Base-by-base conservation (phyloP, 2,113 vertebrate species). In the Paedocypris sp. region DNA sequence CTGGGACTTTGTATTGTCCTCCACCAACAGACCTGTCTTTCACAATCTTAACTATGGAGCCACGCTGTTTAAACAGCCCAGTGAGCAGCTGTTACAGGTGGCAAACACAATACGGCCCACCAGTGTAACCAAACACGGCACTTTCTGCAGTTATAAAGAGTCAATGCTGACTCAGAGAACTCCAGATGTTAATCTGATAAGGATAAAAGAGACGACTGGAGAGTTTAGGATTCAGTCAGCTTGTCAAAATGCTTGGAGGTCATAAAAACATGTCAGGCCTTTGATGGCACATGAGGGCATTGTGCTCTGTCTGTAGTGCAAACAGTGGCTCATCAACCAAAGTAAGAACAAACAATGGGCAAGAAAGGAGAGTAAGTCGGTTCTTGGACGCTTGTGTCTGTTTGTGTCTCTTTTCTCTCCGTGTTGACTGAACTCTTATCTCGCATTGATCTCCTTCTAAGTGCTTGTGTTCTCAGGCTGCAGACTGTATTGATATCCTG, bases 181-280 rank as follows among this genome's bases (percentile, higher is more conserved):
- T 50, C 45, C 51, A 62, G 62, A 56, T 52, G 31, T 46, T 22
- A 35, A 47, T 54, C 57, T 52, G 56, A 54, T 61, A 60, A 66
- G 20, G 29, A 64, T 26, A 57, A 54, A 43, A 25, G 41, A 15
- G 15, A 28, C 15, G 45, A n/a, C n/a, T n/a, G 32, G 16, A 8
- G 53, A 50, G 36, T 16, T 47, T 25, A 16, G 25, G 18, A 10
- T 19, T 32, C 19, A 20, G 41, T 54, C 33, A 51, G 39, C 18
- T 13, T 61, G 20, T 48, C 45, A 15, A 16, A 28, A 22, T 42
- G 16, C 9, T 25, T 10, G 29, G 4, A 13, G 13, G 43, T 41
- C 36, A 43, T 65, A 33, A 69, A 69, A 42, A 36, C 29, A 48
- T 26, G 10, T 31, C 12, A 12, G 5, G 31, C 10, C 48, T 48